These are phyloP conservation scores for Hylomyscus alleni DNA, from an alignment of 2,797 vertebrate genomes.

Conservation along the genomic window DNA sequence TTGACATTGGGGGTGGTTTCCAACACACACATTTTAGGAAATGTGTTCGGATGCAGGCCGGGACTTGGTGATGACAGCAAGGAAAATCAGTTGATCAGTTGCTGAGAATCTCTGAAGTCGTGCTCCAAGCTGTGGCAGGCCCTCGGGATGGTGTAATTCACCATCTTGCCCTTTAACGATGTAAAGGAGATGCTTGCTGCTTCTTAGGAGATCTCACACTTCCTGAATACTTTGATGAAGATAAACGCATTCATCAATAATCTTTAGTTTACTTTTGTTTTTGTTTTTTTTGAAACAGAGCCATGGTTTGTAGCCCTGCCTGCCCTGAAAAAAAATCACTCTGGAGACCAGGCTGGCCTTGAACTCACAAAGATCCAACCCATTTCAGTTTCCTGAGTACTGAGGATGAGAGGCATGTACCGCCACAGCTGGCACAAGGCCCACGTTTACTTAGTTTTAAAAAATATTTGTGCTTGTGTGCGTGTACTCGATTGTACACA, in stretches of 20 bases:
- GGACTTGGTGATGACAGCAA: not conserved
- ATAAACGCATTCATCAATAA: not conserved
- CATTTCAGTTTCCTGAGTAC: not conserved
- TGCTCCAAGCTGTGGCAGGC: not conserved
- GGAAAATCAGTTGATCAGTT: not conserved
- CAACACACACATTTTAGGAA: not conserved
- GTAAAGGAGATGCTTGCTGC: not conserved
- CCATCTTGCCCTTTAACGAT: not conserved
- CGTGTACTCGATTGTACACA: no score
- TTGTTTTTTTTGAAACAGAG: not conserved
- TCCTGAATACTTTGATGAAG: constrained; percentile 1
- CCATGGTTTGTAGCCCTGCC: not conserved
- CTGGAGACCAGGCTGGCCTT: not conserved
- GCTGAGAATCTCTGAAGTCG: not conserved
- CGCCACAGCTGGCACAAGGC: not conserved
- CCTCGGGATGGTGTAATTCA: not conserved
- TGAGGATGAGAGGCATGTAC: no score
- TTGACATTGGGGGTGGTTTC: not conserved
- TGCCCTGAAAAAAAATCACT: not conserved
- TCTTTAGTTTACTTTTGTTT: not conserved
- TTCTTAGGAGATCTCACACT: not conserved
- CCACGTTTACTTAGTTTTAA: not conserved
- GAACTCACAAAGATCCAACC: not conserved
- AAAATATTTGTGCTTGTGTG: not conserved
- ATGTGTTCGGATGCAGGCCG: not conserved